Evolutionary conservation across 1,140 invertebrate genomes (phyloP).

Genomic region (Magallana gigas): DNA sequence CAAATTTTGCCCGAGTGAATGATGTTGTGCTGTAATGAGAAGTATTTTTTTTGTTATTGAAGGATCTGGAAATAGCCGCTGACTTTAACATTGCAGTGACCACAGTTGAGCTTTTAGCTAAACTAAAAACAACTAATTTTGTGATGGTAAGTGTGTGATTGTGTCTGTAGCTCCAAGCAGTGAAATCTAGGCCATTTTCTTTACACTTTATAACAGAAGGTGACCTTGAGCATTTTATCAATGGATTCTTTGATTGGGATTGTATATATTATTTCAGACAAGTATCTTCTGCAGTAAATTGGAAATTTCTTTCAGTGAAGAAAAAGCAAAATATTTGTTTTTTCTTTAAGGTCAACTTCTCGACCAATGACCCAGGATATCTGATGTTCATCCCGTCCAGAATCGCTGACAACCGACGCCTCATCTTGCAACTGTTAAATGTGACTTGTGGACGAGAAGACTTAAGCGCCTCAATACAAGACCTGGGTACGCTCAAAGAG

Average conservation of each 20-base stretch:
- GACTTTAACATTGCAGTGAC: constrained; percentile 78
- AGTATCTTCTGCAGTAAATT: no score
- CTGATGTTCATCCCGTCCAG: constrained; percentile 79
- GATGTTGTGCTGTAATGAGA: no score
- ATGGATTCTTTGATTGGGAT: no score
- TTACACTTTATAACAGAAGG: no score
- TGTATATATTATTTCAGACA: no score
- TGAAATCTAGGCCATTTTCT: no score
- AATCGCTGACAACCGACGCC: constrained; percentile 69
- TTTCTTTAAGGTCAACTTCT: constrained; percentile 73
- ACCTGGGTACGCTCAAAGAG: constrained; percentile 65
- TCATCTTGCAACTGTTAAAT: constrained; percentile 76
- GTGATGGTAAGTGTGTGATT: constrained; percentile 67
- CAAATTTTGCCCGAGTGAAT: no score
- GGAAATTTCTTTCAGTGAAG: no score
- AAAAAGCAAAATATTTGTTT: not conserved
- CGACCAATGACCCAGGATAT: constrained; percentile 75
- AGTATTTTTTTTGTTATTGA: not conserved
- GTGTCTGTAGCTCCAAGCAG: no score
- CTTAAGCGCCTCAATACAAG: constrained; percentile 55
- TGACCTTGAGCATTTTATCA: no score
- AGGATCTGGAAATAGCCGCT: constrained; percentile 84
- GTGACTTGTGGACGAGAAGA: constrained; percentile 78
- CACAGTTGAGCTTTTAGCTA: constrained; percentile 74
- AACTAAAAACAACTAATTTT: constrained; percentile 79